A percentile compares a stretch with the other conserved stretches of the same genome.
Conservation (phyloP, 2,797 vertebrate species). For the Xenopus petersii region DNA sequence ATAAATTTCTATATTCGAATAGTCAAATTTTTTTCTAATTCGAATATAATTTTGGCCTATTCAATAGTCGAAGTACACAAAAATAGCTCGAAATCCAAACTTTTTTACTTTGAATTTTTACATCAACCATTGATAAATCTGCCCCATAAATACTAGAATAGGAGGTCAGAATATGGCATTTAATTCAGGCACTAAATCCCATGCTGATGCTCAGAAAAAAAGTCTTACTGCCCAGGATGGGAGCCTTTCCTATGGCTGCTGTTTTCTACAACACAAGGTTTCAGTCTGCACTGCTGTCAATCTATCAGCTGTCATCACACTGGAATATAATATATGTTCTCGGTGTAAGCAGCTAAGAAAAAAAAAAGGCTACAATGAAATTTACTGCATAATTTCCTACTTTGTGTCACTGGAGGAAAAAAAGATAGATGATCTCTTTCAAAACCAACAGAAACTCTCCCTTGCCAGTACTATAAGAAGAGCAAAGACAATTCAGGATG, state of each 20-base stretch:
- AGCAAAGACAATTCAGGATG: constrained; percentile 17
- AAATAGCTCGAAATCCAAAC: no score
- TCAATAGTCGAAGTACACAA: no score
- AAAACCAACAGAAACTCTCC: constrained; percentile 33
- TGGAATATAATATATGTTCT: constrained; percentile 47
- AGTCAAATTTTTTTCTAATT: no score
- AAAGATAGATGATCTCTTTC: constrained; percentile 44
- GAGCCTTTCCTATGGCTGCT: constrained; percentile 17
- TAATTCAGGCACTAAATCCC: background rate
- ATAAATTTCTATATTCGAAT: no score
- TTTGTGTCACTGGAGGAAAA: constrained; percentile 43
- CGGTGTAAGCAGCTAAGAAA: constrained; percentile 32
- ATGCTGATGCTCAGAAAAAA: constrained; percentile 1
- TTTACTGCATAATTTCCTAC: constrained; percentile 47
- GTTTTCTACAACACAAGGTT: constrained; percentile 18
- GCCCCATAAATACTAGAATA: background rate
- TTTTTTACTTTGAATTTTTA: no score
- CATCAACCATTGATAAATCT: no score
- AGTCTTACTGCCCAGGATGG: background rate
- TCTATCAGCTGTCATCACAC: constrained; percentile 42
- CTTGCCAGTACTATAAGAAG: constrained; percentile 33
- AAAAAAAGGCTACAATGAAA: constrained; percentile 43
- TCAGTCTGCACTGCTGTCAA: constrained; percentile 35
- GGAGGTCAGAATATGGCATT: constrained; percentile 5
- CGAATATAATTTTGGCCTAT: no score